Evolutionary conservation across 2,113 vertebrate genomes (phyloP), one percentile per base, ranked within the genome.

Genomic region (Theristicus caerulescens): DNA sequence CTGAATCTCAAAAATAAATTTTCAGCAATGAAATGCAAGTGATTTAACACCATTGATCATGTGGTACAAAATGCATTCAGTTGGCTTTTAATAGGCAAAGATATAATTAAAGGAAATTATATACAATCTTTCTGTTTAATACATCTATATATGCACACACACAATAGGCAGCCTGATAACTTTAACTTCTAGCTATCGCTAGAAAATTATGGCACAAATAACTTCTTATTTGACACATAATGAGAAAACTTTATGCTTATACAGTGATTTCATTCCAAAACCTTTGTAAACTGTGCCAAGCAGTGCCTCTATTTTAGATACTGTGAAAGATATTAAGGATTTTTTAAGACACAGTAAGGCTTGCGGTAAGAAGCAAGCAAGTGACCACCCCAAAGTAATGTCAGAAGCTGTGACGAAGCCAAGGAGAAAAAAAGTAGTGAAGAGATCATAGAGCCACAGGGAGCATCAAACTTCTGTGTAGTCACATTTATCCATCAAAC

Each of bases 71-170:
- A 93, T 71, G 71, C 79, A 91, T 92, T 97, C 85, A 90, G 86
- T 94, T 54, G n/a, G 59, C 69, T 95, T 97, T 96, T 96, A 95
- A 94, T 65, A 93, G 93, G 70, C 73, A 93, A 88, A 94, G 88
- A 92, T 95, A 92, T 94, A 96, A 96, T 97, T 94, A 97, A 97
- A 96, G 79, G 52, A 95, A 96, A 96, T 97, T 96, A 96, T 81
- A 93, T 94, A 88, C 71, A 92, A 94, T 93, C 80, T 93, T 97
- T 71, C 91, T 90, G 86, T 88, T 94, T 93, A 77, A 90, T 91
- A 32, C 29, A 54, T 93, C 88, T 90, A 71, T 94, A 94, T 61
- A 97, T 80, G 54, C 34, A 74, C 22, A 85, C 36, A 82, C 77
- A 94, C 73, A 96, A 85, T 86, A 90, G 72, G 44, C 80, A 93